Evolutionary conservation across 2,888 invertebrate genomes (phyloP).

Genomic region (Phytoseiulus persimilis): DNA sequence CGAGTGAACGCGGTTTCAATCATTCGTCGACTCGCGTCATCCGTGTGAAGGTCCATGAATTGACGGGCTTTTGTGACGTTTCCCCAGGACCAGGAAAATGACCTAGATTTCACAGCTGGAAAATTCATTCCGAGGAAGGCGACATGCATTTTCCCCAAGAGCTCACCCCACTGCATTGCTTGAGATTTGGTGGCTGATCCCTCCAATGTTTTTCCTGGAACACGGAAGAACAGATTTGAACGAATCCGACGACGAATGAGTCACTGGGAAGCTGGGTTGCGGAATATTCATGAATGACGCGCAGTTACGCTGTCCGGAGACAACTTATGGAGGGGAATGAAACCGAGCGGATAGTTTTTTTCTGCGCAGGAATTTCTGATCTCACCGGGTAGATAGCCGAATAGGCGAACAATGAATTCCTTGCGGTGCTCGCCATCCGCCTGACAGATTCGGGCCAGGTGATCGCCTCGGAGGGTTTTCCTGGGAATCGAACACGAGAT

Average conservation of each 20-base stretch:
- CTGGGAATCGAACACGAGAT: neutral
- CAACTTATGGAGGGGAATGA: too few species aligned
- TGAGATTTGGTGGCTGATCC: neutral
- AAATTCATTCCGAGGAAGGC: neutral
- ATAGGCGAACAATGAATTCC: constrained; percentile 17
- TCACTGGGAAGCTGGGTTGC: too few species aligned
- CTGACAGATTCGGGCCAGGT: neutral
- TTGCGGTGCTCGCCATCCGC: neutral
- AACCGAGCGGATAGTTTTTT: too few species aligned
- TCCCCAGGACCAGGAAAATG: constrained; percentile 24
- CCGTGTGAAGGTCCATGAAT: neutral
- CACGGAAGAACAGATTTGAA: neutral
- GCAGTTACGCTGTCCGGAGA: too few species aligned
- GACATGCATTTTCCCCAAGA: constrained; percentile 12
- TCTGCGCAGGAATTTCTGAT: neutral
- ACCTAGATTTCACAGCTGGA: neutral
- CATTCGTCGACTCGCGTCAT: neutral
- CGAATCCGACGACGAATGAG: neutral
- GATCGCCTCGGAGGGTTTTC: neutral
- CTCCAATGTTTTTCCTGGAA: neutral
- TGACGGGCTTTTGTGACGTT: neutral
- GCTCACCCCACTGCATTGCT: constrained; percentile 10
- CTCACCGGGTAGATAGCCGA: constrained; percentile 10
- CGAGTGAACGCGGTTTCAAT: neutral
- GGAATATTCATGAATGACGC: too few species aligned